phyloP scores from a whole-genome alignment of 23 tunicate species.

The Trididemnum nubilum region DNA sequence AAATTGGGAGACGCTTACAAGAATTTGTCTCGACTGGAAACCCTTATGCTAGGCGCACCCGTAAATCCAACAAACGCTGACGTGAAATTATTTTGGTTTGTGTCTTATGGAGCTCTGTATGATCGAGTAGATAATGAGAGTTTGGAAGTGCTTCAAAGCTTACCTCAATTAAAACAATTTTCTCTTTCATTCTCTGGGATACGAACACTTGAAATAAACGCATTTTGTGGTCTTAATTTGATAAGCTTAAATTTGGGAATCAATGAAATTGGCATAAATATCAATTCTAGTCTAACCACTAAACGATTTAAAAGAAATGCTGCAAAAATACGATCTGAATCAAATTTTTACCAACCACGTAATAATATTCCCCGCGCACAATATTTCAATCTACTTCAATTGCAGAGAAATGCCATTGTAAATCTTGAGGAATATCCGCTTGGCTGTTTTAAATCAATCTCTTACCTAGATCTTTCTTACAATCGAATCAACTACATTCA shows the following conservation, averaged over 20 bases:
- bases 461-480: constrained; percentile 10
- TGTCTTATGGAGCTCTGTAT: neutral
- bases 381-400: neutral
- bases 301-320: neutral
- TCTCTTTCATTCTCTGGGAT: neutral
- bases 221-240: constrained; percentile 3
- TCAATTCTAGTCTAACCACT: neutral
- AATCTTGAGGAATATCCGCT: neutral
- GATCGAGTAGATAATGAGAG: neutral
- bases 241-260: neutral
- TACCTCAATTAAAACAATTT: neutral
- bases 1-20: neutral
- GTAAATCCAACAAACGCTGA: neutral
- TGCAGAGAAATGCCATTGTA: neutral
- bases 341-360: neutral
- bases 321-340: neutral
- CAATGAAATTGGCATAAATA: neutral
- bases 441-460: neutral
- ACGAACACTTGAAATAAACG: neutral
- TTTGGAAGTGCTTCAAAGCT: neutral
- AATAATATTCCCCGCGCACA: too few species aligned
- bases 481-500: constrained; percentile 8
- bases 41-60: neutral
- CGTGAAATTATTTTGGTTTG: neutral
- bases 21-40: neutral